A percentile compares a stretch with the other conserved stretches of the same genome.
phyloP scores from a whole-genome alignment of 2,888 invertebrate genomes.

The Pseudolycoriella hygida region DNA sequence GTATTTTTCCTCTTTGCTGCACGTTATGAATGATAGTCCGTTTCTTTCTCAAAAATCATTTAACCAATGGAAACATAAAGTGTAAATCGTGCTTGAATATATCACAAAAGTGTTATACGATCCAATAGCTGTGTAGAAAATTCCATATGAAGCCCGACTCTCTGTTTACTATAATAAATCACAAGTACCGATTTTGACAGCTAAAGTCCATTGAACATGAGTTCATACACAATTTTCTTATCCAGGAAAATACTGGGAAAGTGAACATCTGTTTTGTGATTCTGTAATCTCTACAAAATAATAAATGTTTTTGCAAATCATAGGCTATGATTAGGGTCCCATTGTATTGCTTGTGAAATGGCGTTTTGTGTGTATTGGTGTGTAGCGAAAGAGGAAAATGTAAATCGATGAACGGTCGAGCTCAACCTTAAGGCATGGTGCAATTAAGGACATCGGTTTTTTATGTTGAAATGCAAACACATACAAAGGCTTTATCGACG shows the following conservation, averaged over 20 bases:
- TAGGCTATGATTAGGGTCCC: neutral
- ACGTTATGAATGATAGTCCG: no score
- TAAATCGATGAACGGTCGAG: neutral
- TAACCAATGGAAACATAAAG: no score
- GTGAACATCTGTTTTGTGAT: conserved; percentile 1
- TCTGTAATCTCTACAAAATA: conserved; percentile 5
- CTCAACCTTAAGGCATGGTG: no score
- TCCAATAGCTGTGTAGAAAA: no score
- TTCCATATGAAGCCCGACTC: neutral
- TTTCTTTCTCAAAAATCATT: no score
- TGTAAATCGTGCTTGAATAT: no score
- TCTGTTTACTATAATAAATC: conserved; percentile 5
- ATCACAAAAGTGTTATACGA: no score
- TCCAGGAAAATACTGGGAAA: neutral
- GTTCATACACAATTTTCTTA: neutral
- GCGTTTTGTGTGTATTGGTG: neutral
- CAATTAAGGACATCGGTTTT: no score
- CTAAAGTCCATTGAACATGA: conserved; percentile 1
- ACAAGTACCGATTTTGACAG: conserved; percentile 5
- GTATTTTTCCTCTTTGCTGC: no score
- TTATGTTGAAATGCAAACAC: no score
- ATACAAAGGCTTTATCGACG: no score
- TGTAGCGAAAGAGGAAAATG: neutral
- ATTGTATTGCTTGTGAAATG: neutral
- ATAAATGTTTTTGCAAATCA: conserved; percentile 3